Conservation (phyloP, 1,140 invertebrate species). For the Lasioglossum albipes region DNA sequence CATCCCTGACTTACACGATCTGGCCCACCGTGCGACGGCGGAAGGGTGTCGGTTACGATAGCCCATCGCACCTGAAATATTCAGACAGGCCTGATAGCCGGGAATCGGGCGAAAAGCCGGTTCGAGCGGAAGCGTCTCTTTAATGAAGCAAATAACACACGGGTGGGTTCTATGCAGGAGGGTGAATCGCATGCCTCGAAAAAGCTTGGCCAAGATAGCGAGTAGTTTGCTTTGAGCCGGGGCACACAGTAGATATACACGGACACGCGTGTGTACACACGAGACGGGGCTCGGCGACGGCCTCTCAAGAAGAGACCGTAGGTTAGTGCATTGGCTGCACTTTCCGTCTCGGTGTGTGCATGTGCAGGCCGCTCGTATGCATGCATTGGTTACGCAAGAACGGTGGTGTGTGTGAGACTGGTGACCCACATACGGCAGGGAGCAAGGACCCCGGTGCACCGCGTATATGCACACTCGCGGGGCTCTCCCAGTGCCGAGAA, state of each 20-base stretch:
- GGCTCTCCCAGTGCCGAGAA: constrained; percentile 18
- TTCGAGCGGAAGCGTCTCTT: constrained; percentile 9
- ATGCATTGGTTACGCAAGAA: constrained; percentile 80
- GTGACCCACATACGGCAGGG: constrained; percentile 80
- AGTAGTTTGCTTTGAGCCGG: constrained; percentile 51
- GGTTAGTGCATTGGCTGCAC: constrained; percentile 67
- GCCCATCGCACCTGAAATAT: neutral
- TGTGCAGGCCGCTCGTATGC: constrained; percentile 71
- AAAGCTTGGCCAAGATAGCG: constrained; percentile 60
- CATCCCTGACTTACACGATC: too few relatives aligned
- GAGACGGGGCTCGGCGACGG: constrained; percentile 43
- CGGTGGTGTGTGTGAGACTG: constrained; percentile 79
- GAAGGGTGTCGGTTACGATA: too few relatives aligned
- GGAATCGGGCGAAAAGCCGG: neutral
- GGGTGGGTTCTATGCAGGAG: neutral
- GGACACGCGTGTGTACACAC: neutral
- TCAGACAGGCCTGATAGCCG: neutral
- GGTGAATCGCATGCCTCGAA: constrained; percentile 48
- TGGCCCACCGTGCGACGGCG: too few relatives aligned
- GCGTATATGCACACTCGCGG: constrained; percentile 47
- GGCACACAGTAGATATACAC: constrained; percentile 23
- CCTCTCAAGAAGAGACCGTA: constrained; percentile 63
- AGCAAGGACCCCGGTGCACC: constrained; percentile 78
- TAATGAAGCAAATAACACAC: constrained; percentile 48
- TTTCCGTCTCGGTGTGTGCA: constrained; percentile 59